Evolutionary conservation across 2,888 invertebrate genomes (phyloP).

Genomic region (Herminia tarsipennalis): DNA sequence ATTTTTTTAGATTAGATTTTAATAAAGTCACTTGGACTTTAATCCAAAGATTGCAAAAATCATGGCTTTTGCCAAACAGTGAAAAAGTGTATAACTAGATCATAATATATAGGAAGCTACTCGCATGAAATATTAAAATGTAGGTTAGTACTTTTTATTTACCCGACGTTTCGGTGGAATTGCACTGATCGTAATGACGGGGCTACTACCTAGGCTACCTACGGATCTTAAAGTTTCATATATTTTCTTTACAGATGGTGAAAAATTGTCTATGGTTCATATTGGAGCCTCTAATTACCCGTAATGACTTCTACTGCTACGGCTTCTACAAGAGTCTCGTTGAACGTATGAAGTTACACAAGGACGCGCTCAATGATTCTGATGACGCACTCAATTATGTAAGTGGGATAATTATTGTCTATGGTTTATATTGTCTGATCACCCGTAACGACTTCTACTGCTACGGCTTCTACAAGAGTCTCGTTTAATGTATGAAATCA

Average conservation of each 20-base stretch:
- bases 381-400: conserved; percentile 94
- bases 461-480: conserved; percentile 97
- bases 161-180: too few species aligned
- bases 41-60: too few species aligned
- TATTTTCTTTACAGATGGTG: conserved; percentile 75
- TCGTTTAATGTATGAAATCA: conserved; percentile 97
- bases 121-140: too few species aligned
- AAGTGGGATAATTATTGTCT: conserved; percentile 94
- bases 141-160: too few species aligned
- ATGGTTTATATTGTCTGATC: conserved; percentile 95
- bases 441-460: conserved; percentile 97
- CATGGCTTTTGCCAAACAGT: too few species aligned
- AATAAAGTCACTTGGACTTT: too few species aligned
- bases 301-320: conserved; percentile 97
- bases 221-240: neutral
- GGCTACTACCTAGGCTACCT: too few species aligned
- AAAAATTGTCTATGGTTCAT: conserved; percentile 97
- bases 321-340: conserved; percentile 97
- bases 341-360: conserved; percentile 97
- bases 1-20: too few species aligned
- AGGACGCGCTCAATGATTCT: conserved; percentile 93
- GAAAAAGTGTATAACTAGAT: too few species aligned
- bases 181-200: too few species aligned
- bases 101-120: too few species aligned
- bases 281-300: conserved; percentile 96